A percentile compares a stretch with the other conserved stretches of the same genome.
These are phyloP conservation scores for Centropus unirufus DNA, from an alignment of 2,113 vertebrate species.

Conservation along the genomic window DNA sequence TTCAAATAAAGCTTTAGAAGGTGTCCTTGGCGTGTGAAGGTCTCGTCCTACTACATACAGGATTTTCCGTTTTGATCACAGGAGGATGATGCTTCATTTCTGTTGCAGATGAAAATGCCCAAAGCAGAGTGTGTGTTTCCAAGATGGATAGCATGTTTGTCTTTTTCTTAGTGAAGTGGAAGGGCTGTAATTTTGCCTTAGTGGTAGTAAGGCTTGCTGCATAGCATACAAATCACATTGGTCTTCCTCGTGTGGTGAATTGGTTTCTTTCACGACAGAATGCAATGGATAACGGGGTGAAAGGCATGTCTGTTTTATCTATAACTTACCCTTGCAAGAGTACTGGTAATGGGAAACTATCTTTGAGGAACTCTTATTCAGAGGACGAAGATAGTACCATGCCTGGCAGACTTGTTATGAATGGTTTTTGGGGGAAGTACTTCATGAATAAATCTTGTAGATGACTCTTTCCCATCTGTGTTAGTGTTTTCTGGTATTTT, in stretches of 20 bases:
- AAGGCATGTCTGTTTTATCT: background rate
- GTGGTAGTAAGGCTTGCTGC: background rate
- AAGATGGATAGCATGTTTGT: background rate
- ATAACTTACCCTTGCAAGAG: background rate
- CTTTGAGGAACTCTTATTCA: background rate
- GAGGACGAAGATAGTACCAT: background rate
- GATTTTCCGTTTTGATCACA: background rate
- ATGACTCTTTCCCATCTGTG: background rate
- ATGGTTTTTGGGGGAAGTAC: background rate
- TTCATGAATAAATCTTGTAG: background rate
- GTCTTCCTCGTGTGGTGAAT: background rate
- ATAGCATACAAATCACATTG: background rate
- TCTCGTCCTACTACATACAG: accelerated
- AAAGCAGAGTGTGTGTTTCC: background rate
- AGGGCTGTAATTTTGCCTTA: background rate
- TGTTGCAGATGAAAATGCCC: background rate
- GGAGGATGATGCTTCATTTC: background rate
- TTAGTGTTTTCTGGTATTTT: background rate
- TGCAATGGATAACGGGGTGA: background rate
- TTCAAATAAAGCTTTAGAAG: background rate
- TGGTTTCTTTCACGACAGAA: background rate
- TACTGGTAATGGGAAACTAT: background rate
- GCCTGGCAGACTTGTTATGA: background rate
- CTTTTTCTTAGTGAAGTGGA: background rate
- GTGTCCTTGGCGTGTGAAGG: background rate